Conservation (phyloP, 2,888 invertebrate species). For the Parnassius orleans region DNA sequence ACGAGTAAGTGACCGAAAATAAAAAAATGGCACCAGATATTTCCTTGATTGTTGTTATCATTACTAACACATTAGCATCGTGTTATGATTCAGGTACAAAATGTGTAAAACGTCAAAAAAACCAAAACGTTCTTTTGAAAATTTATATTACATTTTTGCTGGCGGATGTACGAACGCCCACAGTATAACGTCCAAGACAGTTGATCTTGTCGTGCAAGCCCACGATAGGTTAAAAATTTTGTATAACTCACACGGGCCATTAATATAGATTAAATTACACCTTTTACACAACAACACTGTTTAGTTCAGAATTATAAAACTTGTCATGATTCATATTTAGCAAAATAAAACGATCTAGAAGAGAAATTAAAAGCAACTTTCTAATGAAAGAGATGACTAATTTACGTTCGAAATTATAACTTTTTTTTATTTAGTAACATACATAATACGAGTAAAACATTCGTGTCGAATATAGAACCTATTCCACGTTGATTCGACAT, state of each 20-base stretch:
- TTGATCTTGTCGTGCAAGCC: conserved; percentile 1
- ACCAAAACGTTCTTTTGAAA: background rate
- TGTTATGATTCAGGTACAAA: too few relatives aligned
- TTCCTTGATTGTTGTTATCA: too few relatives aligned
- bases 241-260: background rate
- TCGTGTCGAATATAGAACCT: too few relatives aligned
- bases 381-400: background rate
- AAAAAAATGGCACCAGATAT: too few relatives aligned
- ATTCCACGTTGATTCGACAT: background rate
- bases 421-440: background rate
- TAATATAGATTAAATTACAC: background rate
- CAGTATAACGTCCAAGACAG: conserved; percentile 1
- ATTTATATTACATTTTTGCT: background rate
- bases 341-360: background rate
- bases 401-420: background rate
- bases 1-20: too few relatives aligned
- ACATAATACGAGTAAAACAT: background rate
- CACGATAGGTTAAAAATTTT: background rate
- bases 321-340: background rate
- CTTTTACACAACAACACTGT: background rate
- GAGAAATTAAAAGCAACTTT: background rate
- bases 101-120: too few relatives aligned
- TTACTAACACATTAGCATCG: too few relatives aligned
- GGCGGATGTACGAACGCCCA: background rate
- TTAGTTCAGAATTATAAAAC: background rate